Conservation (phyloP, 2,888 invertebrate species). For the Diaprepes abbreviatus region DNA sequence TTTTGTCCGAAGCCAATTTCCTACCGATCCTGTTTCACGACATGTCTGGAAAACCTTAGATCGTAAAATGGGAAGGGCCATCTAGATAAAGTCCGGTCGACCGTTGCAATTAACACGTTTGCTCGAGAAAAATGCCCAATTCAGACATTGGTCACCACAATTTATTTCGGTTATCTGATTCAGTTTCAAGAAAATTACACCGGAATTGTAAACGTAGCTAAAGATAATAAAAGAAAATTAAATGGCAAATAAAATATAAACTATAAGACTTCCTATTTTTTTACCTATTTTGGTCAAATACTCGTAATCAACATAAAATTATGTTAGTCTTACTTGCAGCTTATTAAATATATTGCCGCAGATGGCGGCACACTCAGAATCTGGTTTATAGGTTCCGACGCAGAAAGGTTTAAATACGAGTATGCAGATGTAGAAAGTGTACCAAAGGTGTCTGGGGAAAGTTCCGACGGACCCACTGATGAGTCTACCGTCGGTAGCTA, state of each 20-base stretch:
- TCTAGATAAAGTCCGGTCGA: conserved; percentile 24
- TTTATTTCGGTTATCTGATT: conserved; percentile 37
- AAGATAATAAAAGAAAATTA: not conserved
- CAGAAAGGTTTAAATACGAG: too few relatives aligned
- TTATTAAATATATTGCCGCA: too few relatives aligned
- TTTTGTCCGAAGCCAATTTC: conserved; percentile 25
- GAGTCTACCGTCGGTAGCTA: too few relatives aligned
- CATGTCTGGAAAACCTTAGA: conserved; percentile 11
- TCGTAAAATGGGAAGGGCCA: conserved; percentile 25
- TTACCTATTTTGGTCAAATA: too few relatives aligned
- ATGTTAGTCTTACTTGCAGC: too few relatives aligned
- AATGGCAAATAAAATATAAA: not conserved
- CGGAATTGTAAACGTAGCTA: not conserved
- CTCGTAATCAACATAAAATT: too few relatives aligned
- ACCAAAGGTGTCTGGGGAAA: too few relatives aligned
- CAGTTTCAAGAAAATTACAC: conserved; percentile 28
- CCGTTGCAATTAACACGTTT: conserved; percentile 44
- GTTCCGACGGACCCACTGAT: too few relatives aligned
- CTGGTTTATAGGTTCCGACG: too few relatives aligned
- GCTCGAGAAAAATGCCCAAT: conserved; percentile 33
- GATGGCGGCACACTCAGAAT: too few relatives aligned
- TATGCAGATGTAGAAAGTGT: too few relatives aligned
- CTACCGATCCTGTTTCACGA: conserved; percentile 26
- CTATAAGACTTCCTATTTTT: too few relatives aligned
- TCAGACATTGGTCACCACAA: conserved; percentile 17